These are phyloP conservation scores for Ips nitidus DNA, from an alignment of 1,140 invertebrate species.

Conservation along the genomic window DNA sequence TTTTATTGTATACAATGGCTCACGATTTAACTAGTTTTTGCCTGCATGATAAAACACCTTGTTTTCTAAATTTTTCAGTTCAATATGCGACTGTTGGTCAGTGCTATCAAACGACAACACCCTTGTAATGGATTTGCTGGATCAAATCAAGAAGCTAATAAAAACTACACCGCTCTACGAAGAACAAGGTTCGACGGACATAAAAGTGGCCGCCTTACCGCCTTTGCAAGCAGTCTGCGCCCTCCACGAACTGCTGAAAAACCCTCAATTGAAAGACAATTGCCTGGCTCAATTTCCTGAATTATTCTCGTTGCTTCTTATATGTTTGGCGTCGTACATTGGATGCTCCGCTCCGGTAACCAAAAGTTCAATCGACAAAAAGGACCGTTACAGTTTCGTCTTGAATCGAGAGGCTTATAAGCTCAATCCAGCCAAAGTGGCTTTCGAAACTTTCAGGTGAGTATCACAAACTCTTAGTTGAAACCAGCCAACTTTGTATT, in stretches of 20 bases:
- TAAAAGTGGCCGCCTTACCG: constrained; percentile 44
- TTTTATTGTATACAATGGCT: no score
- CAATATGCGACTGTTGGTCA: constrained; percentile 66
- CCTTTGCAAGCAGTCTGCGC: constrained; percentile 56
- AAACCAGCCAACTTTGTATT: neutral
- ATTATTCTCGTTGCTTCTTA: constrained; percentile 64
- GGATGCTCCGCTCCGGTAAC: constrained; percentile 61
- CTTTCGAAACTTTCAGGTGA: constrained; percentile 59
- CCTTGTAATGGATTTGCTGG: constrained; percentile 63
- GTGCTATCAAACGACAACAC: constrained; percentile 64
- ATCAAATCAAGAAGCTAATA: constrained; percentile 70
- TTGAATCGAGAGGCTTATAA: constrained; percentile 71
- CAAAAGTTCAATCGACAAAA: constrained; percentile 53
- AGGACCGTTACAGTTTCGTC: constrained; percentile 67
- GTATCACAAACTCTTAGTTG: neutral
- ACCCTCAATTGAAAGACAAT: constrained; percentile 56
- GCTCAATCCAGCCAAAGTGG: constrained; percentile 67
- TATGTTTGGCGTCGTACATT: constrained; percentile 65
- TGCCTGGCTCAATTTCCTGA: constrained; percentile 60
- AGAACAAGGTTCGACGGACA: constrained; percentile 43
- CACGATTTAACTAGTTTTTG: neutral
- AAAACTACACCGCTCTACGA: constrained; percentile 69
- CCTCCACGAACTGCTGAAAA: constrained; percentile 62
- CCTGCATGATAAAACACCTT: neutral
- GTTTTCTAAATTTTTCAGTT: constrained; percentile 37